Conservation (phyloP, 64 coral and sea anemone species). For the Stichodactyla helianthus region DNA sequence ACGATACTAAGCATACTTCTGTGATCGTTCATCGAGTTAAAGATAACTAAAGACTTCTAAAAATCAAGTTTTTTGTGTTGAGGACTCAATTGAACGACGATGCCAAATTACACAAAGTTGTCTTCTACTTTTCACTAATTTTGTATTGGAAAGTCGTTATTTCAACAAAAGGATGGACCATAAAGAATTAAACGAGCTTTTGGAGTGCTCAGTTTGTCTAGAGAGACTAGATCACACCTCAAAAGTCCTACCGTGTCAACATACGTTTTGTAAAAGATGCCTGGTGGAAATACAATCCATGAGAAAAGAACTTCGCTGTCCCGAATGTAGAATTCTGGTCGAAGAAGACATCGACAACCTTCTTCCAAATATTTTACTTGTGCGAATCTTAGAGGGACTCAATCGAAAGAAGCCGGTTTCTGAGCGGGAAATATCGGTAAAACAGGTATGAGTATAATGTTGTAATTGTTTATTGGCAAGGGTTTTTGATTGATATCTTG, state of each 20-base stretch:
- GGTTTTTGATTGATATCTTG: conserved; percentile 11
- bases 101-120: background rate
- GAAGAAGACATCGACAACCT: conserved; percentile 76
- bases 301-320: conserved; percentile 88
- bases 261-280: conserved; percentile 88
- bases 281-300: conserved; percentile 61
- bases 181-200: conserved; percentile 67
- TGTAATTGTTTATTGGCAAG: background rate
- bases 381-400: conserved; percentile 84
- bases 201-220: conserved; percentile 95
- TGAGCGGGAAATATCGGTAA: background rate
- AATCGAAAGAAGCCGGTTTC: conserved; percentile 36
- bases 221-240: conserved; percentile 89
- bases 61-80: background rate
- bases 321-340: conserved; percentile 87
- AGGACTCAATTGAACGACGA: background rate
- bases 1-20: background rate
- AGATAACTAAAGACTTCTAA: background rate
- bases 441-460: background rate
- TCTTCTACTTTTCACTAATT: background rate
- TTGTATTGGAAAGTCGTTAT: background rate
- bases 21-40: background rate
- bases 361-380: conserved; percentile 80
- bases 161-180: background rate
- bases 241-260: conserved; percentile 95